These are phyloP conservation scores for Zapus hudsonius DNA, from an alignment of 2,113 vertebrate species.

Conservation along the genomic window DNA sequence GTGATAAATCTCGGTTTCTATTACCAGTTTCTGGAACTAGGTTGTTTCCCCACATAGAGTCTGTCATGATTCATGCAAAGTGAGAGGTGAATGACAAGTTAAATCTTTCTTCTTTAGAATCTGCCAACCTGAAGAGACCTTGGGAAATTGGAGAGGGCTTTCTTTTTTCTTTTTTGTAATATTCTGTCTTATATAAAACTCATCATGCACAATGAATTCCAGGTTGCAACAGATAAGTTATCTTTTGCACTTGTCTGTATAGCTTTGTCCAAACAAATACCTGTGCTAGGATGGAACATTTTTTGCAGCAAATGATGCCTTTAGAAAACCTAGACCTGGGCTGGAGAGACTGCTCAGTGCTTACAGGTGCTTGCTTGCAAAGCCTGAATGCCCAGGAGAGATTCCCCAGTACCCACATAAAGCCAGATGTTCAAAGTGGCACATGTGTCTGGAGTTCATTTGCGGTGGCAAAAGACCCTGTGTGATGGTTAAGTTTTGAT, in stretches of 20 bases:
- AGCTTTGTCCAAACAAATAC: background rate
- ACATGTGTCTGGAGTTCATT: no score
- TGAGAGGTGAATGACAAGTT: background rate
- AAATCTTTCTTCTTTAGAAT: constrained; percentile 44
- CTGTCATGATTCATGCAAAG: constrained; percentile 48
- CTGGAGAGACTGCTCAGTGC: no score
- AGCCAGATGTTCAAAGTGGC: no score
- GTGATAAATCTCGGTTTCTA: constrained; percentile 59
- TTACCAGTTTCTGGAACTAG: constrained; percentile 58
- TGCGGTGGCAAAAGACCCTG: no score
- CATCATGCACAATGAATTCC: background rate
- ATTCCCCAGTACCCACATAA: no score
- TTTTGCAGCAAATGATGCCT: background rate
- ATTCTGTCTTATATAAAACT: background rate
- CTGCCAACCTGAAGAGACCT: constrained; percentile 35
- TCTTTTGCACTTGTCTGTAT: background rate
- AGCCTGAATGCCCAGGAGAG: no score
- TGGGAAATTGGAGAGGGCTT: background rate
- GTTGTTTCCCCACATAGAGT: constrained; percentile 10
- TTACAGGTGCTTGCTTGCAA: no score
- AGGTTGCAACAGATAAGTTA: background rate
- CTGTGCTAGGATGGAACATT: background rate
- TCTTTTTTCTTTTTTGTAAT: background rate
- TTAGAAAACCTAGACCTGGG: background rate
- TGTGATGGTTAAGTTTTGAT: no score